phyloP scores from a whole-genome alignment of 2,888 invertebrate species.

The Graphium colonna region DNA sequence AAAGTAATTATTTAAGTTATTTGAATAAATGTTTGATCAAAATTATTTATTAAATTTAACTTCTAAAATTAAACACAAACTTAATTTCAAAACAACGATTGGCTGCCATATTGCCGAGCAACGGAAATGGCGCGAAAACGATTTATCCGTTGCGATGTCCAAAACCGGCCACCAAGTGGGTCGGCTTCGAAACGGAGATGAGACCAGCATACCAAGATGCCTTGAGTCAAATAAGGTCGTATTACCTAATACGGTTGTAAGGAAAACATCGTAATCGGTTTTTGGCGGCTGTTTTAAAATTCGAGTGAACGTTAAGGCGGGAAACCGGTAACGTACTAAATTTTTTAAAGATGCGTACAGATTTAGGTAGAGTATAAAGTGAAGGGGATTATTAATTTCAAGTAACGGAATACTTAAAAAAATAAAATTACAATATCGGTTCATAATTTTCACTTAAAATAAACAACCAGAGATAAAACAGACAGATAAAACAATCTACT shows the following conservation, averaged over 20 bases:
- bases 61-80: too few relatives aligned
- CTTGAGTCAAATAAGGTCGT: slow-evolving; percentile 9
- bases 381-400: too few relatives aligned
- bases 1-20: too few relatives aligned
- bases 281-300: background rate
- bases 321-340: slow-evolving; percentile 1
- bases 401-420: too few relatives aligned
- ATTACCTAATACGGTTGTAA: slow-evolving; percentile 1
- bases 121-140: slow-evolving; percentile 15
- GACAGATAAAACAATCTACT: too few relatives aligned
- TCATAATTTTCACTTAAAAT: too few relatives aligned
- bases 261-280: background rate
- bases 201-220: background rate
- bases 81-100: background rate
- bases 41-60: too few relatives aligned
- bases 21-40: too few relatives aligned
- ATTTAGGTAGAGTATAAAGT: too few relatives aligned
- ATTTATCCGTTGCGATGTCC: slow-evolving; percentile 16
- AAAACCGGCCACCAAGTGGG: slow-evolving; percentile 38
- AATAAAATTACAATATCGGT: too few relatives aligned
- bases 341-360: too few relatives aligned
- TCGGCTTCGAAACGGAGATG: slow-evolving; percentile 28
- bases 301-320: background rate
- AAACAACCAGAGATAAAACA: too few relatives aligned
- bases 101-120: slow-evolving; percentile 3